Conservation (phyloP, 2,797 vertebrate species). For the Eupleurogrammus muticus region DNA sequence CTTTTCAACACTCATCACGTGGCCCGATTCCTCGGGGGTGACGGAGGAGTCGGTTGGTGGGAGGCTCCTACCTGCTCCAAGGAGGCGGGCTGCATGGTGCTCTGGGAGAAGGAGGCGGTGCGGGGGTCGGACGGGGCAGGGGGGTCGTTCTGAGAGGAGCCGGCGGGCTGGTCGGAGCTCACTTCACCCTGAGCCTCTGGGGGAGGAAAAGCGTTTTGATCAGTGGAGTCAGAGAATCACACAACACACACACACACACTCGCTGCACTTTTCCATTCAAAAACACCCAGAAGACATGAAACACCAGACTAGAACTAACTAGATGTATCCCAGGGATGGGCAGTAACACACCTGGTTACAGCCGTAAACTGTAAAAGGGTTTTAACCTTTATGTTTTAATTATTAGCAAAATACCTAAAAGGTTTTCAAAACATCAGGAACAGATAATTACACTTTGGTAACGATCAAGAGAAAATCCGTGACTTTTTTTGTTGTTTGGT, state of each 20-base stretch:
- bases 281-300: background rate
- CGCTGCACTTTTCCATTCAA: background rate
- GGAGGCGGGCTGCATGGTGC: slow-evolving; percentile 79
- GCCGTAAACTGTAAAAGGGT: too few species aligned
- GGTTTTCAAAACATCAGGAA: too few species aligned
- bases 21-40: background rate
- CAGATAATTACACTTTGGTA: too few species aligned
- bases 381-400: too few species aligned
- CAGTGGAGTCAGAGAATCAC: background rate
- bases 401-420: too few species aligned
- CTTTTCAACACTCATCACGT: background rate
- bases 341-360: too few species aligned
- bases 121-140: slow-evolving; percentile 73
- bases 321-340: too few species aligned
- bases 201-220: slow-evolving; percentile 26
- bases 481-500: too few species aligned
- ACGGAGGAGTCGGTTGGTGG: too few species aligned
- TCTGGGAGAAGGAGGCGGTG: slow-evolving; percentile 71
- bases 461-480: too few species aligned
- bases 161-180: slow-evolving; percentile 86
- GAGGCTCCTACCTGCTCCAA: slow-evolving; percentile 92
- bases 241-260: too few species aligned
- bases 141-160: slow-evolving; percentile 79
- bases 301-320: too few species aligned
- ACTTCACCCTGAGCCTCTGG: slow-evolving; percentile 92